A percentile compares a stretch with the other conserved stretches of the same genome.
These are phyloP conservation scores for Nephrotoma guestfalica DNA, from an alignment of 2,888 invertebrate genomes.

Conservation along the genomic window DNA sequence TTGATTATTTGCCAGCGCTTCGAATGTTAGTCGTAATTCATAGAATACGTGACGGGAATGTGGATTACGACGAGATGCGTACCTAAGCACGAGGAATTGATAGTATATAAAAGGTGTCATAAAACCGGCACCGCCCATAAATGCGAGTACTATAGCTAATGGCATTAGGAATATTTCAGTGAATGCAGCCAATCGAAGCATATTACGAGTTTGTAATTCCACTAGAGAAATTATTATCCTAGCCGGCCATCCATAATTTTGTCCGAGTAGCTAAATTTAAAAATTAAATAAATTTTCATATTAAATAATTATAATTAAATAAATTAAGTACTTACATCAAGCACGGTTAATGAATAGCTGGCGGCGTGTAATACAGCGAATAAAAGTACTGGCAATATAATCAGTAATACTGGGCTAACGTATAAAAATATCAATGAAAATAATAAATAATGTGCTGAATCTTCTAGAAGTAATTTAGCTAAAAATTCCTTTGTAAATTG, in stretches of 20 bases:
- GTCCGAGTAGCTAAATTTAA: constrained; percentile 64
- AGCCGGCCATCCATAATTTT: constrained; percentile 80
- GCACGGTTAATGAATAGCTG: constrained; percentile 74
- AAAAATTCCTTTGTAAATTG: constrained; percentile 73
- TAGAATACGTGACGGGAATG: constrained; percentile 87
- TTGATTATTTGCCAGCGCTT: constrained; percentile 50
- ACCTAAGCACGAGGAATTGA: constrained; percentile 85
- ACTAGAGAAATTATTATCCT: constrained; percentile 74
- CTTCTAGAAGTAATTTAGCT: constrained; percentile 64
- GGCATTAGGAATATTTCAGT: constrained; percentile 90
- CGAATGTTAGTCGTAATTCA: constrained; percentile 63
- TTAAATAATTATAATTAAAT: neutral
- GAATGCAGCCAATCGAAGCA: constrained; percentile 80
- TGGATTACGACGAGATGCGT: constrained; percentile 89
- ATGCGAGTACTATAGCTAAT: constrained; percentile 58
- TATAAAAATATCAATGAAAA: constrained; percentile 91
- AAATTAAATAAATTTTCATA: neutral
- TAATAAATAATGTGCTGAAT: constrained; percentile 92
- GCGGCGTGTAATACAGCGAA: constrained; percentile 88
- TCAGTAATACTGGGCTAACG: constrained; percentile 75
- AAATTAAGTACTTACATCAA: constrained; percentile 64
- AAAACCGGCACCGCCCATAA: constrained; percentile 76
- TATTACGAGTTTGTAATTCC: constrained; percentile 79
- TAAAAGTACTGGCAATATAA: constrained; percentile 75
- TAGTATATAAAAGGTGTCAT: constrained; percentile 94